A percentile compares a stretch with the other conserved stretches of the same genome.
phyloP scores from a whole-genome alignment of 1,140 invertebrate genomes.

The Zaprionus camerounensis region DNA sequence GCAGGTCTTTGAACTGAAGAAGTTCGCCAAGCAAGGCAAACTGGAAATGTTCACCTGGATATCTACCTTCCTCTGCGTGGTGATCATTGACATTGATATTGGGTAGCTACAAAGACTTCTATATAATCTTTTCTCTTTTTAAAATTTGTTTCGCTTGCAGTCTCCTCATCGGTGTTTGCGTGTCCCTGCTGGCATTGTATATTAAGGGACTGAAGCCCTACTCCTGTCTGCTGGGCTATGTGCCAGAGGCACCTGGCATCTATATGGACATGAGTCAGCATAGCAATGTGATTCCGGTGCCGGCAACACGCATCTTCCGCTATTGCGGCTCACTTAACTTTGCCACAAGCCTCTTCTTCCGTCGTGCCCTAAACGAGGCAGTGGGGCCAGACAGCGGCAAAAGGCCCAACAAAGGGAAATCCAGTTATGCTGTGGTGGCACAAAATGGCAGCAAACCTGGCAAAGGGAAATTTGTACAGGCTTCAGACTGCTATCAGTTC shows the following conservation, averaged over 20 bases:
- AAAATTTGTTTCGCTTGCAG: constrained; percentile 31
- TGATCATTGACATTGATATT: constrained; percentile 93
- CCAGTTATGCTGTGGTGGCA: constrained; percentile 51
- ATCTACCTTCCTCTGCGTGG: constrained; percentile 91
- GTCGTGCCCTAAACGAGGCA: constrained; percentile 62
- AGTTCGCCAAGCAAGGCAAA: constrained; percentile 91
- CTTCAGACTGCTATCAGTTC: constrained; percentile 39
- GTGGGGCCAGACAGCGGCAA: constrained; percentile 57
- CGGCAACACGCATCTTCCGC: constrained; percentile 76
- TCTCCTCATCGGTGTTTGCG: constrained; percentile 70
- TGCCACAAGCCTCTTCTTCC: constrained; percentile 73
- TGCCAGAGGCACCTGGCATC: constrained; percentile 71
- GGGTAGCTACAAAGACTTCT: constrained; percentile 72
- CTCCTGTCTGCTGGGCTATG: constrained; percentile 66
- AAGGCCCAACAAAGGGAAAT: constrained; percentile 29
- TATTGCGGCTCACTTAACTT: constrained; percentile 82
- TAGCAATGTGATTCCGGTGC: constrained; percentile 71
- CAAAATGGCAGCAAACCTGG: constrained; percentile 52
- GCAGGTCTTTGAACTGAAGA: constrained; percentile 90
- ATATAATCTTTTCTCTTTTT: too few relatives aligned
- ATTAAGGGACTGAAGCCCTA: constrained; percentile 81
- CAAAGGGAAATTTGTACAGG: constrained; percentile 34
- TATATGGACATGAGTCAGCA: constrained; percentile 81
- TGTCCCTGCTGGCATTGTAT: constrained; percentile 73
- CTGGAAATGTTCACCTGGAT: constrained; percentile 95